phyloP scores from a whole-genome alignment of 2,888 invertebrate genomes.

The Macaria notata region DNA sequence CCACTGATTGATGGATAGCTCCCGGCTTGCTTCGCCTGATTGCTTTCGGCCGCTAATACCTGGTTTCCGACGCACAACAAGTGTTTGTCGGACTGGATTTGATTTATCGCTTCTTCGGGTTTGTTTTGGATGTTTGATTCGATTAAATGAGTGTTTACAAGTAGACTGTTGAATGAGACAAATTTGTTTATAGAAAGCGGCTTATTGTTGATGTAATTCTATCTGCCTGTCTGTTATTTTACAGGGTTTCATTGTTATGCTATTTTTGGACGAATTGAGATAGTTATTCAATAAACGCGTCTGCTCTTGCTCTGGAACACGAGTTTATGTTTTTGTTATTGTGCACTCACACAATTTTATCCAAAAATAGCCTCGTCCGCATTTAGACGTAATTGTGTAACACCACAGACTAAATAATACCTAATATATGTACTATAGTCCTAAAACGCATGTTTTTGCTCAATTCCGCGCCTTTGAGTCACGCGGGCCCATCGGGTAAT shows the following conservation, averaged over 20 bases:
- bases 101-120: slow-evolving; percentile 2
- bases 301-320: too few relatives aligned
- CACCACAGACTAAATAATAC: background rate
- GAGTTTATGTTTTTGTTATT: too few relatives aligned
- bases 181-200: too few relatives aligned
- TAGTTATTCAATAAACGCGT: too few relatives aligned
- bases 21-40: slow-evolving; percentile 9
- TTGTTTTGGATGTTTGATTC: slow-evolving; percentile 1
- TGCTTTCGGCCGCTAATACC: slow-evolving; percentile 7
- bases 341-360: too few relatives aligned
- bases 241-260: too few relatives aligned
- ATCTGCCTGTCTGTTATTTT: too few relatives aligned
- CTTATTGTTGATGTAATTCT: too few relatives aligned
- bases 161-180: too few relatives aligned
- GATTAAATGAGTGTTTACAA: background rate
- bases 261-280: too few relatives aligned
- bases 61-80: slow-evolving; percentile 11
- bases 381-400: slow-evolving; percentile 18
- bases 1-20: slow-evolving; percentile 18
- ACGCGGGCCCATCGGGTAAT: slow-evolving; percentile 33
- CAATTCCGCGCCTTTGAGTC: slow-evolving; percentile 26
- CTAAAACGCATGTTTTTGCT: slow-evolving; percentile 18
- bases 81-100: slow-evolving; percentile 6
- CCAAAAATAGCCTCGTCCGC: slow-evolving; percentile 12
- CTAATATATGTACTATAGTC: background rate